Evolutionary conservation across 2,888 invertebrate species (phyloP), one percentile per base, ranked within the genome.

Genomic region (Aspidiotus rigidus): DNA sequence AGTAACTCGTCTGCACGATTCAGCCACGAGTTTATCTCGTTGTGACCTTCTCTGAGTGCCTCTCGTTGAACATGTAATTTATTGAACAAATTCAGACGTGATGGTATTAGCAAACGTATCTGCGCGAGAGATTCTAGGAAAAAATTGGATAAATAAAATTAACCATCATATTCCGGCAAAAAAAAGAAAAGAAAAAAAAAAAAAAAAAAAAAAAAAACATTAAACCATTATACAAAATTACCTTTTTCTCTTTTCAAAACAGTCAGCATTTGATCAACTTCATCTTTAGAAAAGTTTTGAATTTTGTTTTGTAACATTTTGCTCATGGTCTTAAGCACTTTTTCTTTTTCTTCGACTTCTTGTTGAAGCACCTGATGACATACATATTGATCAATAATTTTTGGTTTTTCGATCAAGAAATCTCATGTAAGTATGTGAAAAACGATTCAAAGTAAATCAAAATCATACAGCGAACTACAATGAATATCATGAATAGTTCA

Each of bases 291-390:
- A 67, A 94, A 81, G 77, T 95, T 93, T 71, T 90, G 93, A 67
- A 96, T 91, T 3, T 96, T 82, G 10, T 85, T 85, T 79, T 96
- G 95, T 80, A 95, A 94, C 70, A 89, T 90, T 77, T 91, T 91
- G 79, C 95, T 95, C 57, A 93, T 88, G 70, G 83, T 86, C 79
- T 95, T 94, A 77, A 95, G 95, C 2, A 93, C 80, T 71, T 90
- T 90, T 77, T 96, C 95, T 72, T 92, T 87, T 57, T 86, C 86
- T 75, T 93, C 92, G 1, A 94, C 85, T 80, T 94, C 90, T 3
- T 83, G 81, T 77, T 90, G 89, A 44, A 93, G 81, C 71, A 83
- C 83, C 79, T 91, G 82, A 62, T 44, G 13, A 17, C 73, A 73
- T 70, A 66, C 28, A 28, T 5, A 69, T 16, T 41, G 2, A 39